Evolutionary conservation across 2,113 vertebrate genomes (phyloP), one percentile per base, ranked within the genome.

Genomic region (Centrocercus urophasianus): DNA sequence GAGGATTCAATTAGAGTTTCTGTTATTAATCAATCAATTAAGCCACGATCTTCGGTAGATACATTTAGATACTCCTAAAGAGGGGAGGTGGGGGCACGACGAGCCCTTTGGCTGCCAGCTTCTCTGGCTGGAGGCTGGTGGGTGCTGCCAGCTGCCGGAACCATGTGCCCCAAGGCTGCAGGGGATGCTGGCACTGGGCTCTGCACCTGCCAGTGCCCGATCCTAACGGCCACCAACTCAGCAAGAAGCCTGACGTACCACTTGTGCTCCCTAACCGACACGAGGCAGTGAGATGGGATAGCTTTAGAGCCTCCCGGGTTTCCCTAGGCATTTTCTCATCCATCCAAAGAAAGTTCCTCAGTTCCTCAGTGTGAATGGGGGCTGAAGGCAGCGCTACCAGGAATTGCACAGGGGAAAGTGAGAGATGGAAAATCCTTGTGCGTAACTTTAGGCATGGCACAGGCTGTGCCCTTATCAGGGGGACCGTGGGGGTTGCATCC

Each of bases 1-100:
- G 97, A 98, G 96, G 95, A 93, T 98, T 97, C 97, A 98, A 98
- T 98, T 97, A 97, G 96, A 94, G 89, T 95, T 96, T 94, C 97
- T 95, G 96, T 97, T 98, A 98, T 98, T 98, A 98, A 98, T 97
- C 97, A 97, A 98, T 97, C 97, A 97, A 98, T 98, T 98, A 98
- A 97, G 96, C 95, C 13, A 30, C 94, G 65, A 85, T 97, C 97
- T 94, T 95, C 18, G 79, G 89, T 96, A 96, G 95, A 96, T 97
- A 96, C 93, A 76, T 98, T 97, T 93, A 96, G 52, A 54, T 95
- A 50, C 94, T 95, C 96, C 63, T 97, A 97, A 98, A 93, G 97
- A 97, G 96, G 96, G 96, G 97, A 56, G 88, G 48, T 57, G 90
- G 63, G 8, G 71, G 83, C 52, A 0, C 0, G 2, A 3, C 34